Percentiles rank a stretch among this genome's conserved stretches.
These are phyloP conservation scores for Bungarus multicinctus DNA, from an alignment of 2,113 vertebrate species.

Conservation along the genomic window DNA sequence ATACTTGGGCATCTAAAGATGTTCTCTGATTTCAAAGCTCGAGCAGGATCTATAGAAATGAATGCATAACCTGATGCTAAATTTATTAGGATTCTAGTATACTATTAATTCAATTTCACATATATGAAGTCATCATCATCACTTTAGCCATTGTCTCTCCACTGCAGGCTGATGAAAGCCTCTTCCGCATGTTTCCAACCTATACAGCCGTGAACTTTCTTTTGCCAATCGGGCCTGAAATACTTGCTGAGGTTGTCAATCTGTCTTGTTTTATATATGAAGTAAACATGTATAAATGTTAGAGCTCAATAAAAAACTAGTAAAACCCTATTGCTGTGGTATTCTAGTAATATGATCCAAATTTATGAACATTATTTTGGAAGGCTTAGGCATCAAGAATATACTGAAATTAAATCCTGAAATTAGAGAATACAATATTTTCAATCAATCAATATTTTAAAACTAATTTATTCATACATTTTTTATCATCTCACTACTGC, in stretches of 20 bases:
- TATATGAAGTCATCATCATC: too few relatives aligned
- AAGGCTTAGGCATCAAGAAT: neutral
- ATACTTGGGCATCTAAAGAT: neutral
- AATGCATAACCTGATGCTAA: neutral
- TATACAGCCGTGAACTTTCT: too few relatives aligned
- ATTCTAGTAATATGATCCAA: neutral
- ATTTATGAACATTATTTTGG: neutral
- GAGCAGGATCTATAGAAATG: neutral
- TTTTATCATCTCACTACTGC: neutral
- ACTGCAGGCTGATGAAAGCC: too few relatives aligned
- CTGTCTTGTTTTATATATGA: neutral
- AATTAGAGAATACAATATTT: neutral
- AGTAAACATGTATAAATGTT: slow-evolving; percentile 1
- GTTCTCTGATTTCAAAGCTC: neutral
- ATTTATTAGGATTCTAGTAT: neutral
- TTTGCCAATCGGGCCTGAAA: too few relatives aligned
- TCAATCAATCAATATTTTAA: neutral
- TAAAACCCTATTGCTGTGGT: neutral
- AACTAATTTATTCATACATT: neutral
- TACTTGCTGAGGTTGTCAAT: too few relatives aligned
- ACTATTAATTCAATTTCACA: neutral
- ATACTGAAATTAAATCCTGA: neutral
- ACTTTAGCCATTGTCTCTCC: too few relatives aligned
- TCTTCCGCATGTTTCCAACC: too few relatives aligned
- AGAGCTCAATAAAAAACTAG: neutral